Conservation (phyloP, 37 sponge, comb jelly and placozoan species). For the Halisarca cf. caerulea region DNA sequence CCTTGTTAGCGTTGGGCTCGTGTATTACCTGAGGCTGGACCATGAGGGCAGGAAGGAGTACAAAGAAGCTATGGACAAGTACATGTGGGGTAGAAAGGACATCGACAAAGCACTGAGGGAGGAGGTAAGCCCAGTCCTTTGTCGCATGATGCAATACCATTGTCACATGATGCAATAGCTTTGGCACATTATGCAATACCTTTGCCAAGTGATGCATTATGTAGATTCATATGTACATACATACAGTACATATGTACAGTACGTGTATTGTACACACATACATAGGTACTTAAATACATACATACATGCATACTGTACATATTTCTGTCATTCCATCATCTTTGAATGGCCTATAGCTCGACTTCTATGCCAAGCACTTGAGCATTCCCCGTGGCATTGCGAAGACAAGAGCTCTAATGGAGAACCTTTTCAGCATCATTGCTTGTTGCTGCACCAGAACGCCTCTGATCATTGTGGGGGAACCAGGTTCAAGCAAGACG, state of each 20-base stretch:
- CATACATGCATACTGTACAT: not conserved
- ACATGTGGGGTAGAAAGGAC: not conserved
- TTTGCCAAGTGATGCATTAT: no score
- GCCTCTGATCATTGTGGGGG: slow-evolving; percentile 92
- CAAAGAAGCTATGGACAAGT: not conserved
- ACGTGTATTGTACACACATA: no score
- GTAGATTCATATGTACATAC: not conserved
- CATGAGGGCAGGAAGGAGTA: slow-evolving; percentile 15
- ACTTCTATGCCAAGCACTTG: slow-evolving; percentile 60
- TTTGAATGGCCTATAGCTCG: slow-evolving; percentile 23
- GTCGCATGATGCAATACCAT: no score
- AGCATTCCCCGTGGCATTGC: slow-evolving; percentile 80
- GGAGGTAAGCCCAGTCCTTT: slow-evolving; percentile 11
- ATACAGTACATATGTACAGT: not conserved
- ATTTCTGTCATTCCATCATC: not conserved
- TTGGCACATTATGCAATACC: no score
- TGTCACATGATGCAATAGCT: no score
- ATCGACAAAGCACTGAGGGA: slow-evolving; percentile 21
- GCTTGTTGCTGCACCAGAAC: slow-evolving; percentile 76
- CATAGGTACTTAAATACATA: no score
- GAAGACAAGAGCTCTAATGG: slow-evolving; percentile 85
- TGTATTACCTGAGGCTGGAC: slow-evolving; percentile 69
- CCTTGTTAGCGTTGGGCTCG: slow-evolving; percentile 51
- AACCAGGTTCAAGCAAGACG: slow-evolving; percentile 91
- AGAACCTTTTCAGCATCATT: slow-evolving; percentile 88